These are phyloP conservation scores for Centropyge bicolor DNA, from an alignment of 2,797 vertebrate genomes.

Conservation along the genomic window DNA sequence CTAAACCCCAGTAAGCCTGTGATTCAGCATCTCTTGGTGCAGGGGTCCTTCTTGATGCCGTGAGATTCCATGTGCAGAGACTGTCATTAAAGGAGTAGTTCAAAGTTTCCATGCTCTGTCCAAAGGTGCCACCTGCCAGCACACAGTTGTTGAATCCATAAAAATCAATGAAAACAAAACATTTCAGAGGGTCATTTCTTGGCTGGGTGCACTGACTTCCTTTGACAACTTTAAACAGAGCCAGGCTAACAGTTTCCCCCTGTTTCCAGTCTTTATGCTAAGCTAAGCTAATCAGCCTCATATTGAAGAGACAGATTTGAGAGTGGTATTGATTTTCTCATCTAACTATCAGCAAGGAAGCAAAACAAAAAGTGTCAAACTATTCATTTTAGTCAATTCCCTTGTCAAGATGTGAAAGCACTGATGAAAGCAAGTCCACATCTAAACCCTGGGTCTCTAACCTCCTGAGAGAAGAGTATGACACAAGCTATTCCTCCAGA, in stretches of 20 bases:
- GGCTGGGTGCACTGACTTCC: no score
- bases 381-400: not conserved
- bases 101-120: not conserved
- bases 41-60: not conserved
- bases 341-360: not conserved
- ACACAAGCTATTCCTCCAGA: not conserved
- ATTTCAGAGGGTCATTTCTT: not conserved
- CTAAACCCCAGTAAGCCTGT: constrained; percentile 9
- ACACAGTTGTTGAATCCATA: not conserved
- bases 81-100: not conserved
- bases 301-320: not conserved
- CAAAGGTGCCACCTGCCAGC: not conserved
- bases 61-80: constrained; percentile 8
- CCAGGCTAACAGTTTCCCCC: not conserved
- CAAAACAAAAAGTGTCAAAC: not conserved
- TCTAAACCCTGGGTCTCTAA: not conserved
- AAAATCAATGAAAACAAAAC: not conserved
- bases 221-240: not conserved
- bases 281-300: not conserved
- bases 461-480: not conserved
- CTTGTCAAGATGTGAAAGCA: not conserved
- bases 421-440: not conserved
- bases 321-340: not conserved
- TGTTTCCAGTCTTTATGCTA: not conserved
- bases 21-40: constrained; percentile 20